Evolutionary conservation across 1,140 invertebrate species (phyloP), one percentile per base, ranked within the genome.

Genomic region (Trichoplusia ni): DNA sequence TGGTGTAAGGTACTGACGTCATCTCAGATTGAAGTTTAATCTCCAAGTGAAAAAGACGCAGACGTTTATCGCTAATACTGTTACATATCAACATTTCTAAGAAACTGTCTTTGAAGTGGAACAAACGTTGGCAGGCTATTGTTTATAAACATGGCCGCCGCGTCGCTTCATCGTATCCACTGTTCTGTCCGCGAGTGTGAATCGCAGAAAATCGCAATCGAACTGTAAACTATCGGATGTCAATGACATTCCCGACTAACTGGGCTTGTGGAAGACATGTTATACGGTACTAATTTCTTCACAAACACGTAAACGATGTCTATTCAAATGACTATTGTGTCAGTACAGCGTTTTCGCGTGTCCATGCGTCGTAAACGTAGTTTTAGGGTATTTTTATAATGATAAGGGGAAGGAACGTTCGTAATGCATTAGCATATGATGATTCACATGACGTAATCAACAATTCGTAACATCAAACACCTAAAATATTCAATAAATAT

Each of bases 111-210:
- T 62, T 42, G 18, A 59, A 73, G 59, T 61, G 61, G 63, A 69
- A 70, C 42, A 51, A 51, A 60, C 49, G 19, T 23, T 67, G 66
- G 47, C 62, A 16, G 44, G 46, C 37, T 56, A 67, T 71, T 72
- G 72, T 77, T 75, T 77, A 77, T 77, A 75, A 77, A 75, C 72
- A 72, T 42, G 47, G 44, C 40, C 33, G 29, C 59, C 54, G 33
- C 31, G 37, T 40, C n/a, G 42, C 3, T 14, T 27, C 31, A n/a
- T 4, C 53, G 25, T 25, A 42, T 58, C 23, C 37, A 64, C 21
- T 38, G 37, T 63, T 73, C 66, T 69, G 64, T 69, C 64, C 29
- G 11, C 47, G 33, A 25, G 4, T 18, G 23, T 9, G 64, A 51
- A 62, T 69, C 54, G 61, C 60, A 66, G 64, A 69, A 69, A 75